Evolutionary conservation across 2,888 invertebrate genomes (phyloP), one percentile per base, ranked within the genome.

Genomic region (Polydrusus tereticollis): DNA sequence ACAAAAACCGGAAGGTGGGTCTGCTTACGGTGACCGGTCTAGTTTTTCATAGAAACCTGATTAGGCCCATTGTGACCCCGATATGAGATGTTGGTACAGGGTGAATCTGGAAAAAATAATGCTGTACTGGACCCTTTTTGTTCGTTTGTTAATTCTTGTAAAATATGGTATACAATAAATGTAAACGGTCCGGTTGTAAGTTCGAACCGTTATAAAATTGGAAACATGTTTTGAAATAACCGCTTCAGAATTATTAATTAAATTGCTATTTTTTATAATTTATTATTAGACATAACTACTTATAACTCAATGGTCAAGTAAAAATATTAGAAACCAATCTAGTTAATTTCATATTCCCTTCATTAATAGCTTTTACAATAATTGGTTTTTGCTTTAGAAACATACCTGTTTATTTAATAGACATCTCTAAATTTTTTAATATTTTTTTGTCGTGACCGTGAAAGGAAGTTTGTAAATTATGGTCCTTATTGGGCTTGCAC

Each of bases 11-110:
- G 59, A 68, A 41, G 55, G 67, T 60, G 41, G 33, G 36, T 36
- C 3, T 20, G 21, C 23, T 2, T 33, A 8, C 18, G 58, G 55
- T 68, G 68, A 68, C 64, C 63, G 41, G 58, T 72, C 72, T 72
- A 72, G 68, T 72, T 72, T 69, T 72, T 72, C 72, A 72, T 72
- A 72, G 72, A 72, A 72, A 72, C 72, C 64, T 72, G 72, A 72
- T 71, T 71, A 66, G 64, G 41, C 7, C 59, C 72, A 72, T 72
- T 72, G 72, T 68, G 64, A 47, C 55, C 55, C 55, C 50, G 55
- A 50, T 33, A 33, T 63, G 59, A 63, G 64, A 72, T 72, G 72
- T 59, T 59, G 70, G 58, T 55, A 59, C 36, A 26, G 66, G 58
- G 71, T 21, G 59, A 71, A 38, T 29, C 59, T 57, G 73, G 58